Evolutionary conservation across 2,888 invertebrate species (phyloP).

Genomic region (Lepetodrilus schrolli): DNA sequence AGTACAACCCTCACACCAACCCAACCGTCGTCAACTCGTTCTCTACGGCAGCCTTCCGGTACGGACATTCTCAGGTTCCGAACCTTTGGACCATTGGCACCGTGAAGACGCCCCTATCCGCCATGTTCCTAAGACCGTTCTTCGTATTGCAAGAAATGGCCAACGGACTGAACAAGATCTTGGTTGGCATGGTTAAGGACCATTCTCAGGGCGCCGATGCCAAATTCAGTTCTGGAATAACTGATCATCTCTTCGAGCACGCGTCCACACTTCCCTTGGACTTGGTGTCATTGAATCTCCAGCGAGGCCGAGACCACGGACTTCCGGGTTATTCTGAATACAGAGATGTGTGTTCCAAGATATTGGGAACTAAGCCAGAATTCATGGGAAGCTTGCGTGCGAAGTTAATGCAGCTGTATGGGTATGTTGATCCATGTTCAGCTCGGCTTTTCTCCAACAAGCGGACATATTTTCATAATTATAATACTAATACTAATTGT

Average conservation of each 20-base stretch:
- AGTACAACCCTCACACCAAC: background rate
- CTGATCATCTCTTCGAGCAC: slow-evolving; percentile 88
- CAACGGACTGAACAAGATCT: background rate
- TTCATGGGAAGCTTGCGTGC: too few species aligned
- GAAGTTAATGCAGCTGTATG: too few species aligned
- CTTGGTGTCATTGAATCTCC: slow-evolving; percentile 90
- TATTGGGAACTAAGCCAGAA: background rate
- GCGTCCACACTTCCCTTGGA: slow-evolving; percentile 78
- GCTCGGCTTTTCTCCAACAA: too few species aligned
- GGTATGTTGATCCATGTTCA: too few species aligned
- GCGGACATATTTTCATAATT: too few species aligned
- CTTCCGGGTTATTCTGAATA: slow-evolving; percentile 86
- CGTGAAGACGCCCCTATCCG: background rate
- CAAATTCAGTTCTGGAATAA: slow-evolving; percentile 91
- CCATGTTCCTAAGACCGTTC: slow-evolving; percentile 13
- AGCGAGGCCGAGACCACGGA: slow-evolving; percentile 91
- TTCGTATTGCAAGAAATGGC: background rate
- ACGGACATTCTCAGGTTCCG: slow-evolving; percentile 53
- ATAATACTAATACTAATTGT: too few species aligned
- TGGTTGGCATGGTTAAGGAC: background rate
- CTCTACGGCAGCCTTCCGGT: slow-evolving; percentile 65
- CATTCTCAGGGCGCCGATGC: slow-evolving; percentile 76
- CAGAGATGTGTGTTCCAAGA: slow-evolving; percentile 73
- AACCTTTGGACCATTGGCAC: background rate
- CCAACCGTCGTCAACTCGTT: slow-evolving; percentile 52